phyloP scores from a whole-genome alignment of 2,113 vertebrate genomes.

The Dissostichus mawsoni region DNA sequence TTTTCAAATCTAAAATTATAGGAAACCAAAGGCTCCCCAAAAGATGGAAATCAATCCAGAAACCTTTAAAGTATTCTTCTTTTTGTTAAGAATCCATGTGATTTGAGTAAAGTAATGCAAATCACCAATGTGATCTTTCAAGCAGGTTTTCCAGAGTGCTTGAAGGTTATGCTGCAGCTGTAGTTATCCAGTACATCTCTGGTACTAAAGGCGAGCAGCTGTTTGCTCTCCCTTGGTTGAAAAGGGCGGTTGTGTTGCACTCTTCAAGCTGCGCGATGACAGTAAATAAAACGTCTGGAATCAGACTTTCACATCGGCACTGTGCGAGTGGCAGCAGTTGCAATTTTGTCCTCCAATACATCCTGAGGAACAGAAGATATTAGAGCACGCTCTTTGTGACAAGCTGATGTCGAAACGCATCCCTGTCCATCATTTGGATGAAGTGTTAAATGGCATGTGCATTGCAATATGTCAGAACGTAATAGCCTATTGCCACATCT shows the following conservation, averaged over 20 bases:
- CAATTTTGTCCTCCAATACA: constrained; percentile 60
- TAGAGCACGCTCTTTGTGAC: constrained; percentile 47
- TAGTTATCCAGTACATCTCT: constrained; percentile 2
- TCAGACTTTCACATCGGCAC: constrained; percentile 31
- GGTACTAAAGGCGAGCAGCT: constrained; percentile 18
- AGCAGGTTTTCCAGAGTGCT: background rate
- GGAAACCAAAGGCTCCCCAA: constrained; percentile 1
- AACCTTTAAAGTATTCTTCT: background rate
- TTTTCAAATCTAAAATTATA: constrained; percentile 18
- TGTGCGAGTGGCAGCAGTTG: constrained; percentile 32
- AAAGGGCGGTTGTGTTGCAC: background rate
- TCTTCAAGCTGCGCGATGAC: constrained; percentile 1
- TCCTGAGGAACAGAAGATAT: constrained; percentile 50
- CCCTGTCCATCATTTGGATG: constrained; percentile 59
- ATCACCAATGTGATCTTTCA: background rate
- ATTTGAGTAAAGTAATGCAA: background rate
- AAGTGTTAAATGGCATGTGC: constrained; percentile 64
- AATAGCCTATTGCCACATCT: constrained; percentile 63
- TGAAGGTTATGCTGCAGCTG: background rate
- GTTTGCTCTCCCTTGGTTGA: constrained; percentile 14
- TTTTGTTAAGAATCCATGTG: background rate
- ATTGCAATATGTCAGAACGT: constrained; percentile 60
- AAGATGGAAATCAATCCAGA: background rate
- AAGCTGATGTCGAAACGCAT: constrained; percentile 26
- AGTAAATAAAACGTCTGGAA: constrained; percentile 49